Conservation (phyloP, 2,113 vertebrate species). For the Orthonyx spaldingii region DNA sequence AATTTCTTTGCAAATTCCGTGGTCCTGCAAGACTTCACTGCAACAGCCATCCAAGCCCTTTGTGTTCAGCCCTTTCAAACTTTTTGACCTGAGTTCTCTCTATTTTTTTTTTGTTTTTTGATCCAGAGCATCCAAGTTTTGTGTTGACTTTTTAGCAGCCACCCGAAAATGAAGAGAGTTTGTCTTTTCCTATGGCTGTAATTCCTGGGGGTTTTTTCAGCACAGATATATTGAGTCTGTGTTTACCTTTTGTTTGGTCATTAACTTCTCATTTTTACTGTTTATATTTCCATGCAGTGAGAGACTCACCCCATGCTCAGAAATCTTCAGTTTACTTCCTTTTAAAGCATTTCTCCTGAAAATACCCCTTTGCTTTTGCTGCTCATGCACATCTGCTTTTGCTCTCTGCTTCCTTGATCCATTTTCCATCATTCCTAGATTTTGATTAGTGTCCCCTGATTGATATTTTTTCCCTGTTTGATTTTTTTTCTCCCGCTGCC, state of each 20-base stretch:
- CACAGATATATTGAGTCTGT: not conserved
- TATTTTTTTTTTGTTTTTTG: fast-evolving
- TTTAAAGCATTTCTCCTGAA: not conserved
- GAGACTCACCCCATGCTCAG: not conserved
- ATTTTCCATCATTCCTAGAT: not conserved
- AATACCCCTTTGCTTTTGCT: not conserved
- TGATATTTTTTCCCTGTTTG: not conserved
- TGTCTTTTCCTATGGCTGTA: not conserved
- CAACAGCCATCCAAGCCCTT: not conserved
- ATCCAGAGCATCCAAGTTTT: not conserved
- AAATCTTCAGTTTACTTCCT: not conserved
- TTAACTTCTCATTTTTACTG: not conserved
- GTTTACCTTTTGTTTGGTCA: not conserved
- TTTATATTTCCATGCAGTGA: not conserved
- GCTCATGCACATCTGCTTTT: not conserved
- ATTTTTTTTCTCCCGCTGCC: not conserved
- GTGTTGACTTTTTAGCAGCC: not conserved
- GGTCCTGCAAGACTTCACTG: not conserved
- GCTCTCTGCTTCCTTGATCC: not conserved
- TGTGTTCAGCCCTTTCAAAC: not conserved
- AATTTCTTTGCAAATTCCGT: not conserved
- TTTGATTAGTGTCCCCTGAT: not conserved
- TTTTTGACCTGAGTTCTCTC: not conserved
- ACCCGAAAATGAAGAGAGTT: not conserved
- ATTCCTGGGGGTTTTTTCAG: not conserved